phyloP scores from a whole-genome alignment of 2,888 invertebrate species.

The Idaea straminata region DNA sequence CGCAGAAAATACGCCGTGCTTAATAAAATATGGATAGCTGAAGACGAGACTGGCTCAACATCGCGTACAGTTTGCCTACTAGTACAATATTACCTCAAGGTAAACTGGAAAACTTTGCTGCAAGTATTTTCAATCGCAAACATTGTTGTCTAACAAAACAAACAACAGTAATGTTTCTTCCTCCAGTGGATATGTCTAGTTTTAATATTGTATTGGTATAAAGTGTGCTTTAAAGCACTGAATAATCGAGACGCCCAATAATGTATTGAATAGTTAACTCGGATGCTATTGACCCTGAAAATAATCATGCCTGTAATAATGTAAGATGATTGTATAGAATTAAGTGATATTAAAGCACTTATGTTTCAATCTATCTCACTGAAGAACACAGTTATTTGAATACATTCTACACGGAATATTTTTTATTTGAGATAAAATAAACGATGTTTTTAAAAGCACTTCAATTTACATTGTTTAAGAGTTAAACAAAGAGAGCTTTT shows the following conservation, averaged over 20 bases:
- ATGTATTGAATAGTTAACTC: conserved; percentile 29
- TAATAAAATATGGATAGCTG: conserved; percentile 27
- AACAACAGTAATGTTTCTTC: conserved; percentile 41
- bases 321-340: conserved; percentile 20
- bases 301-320: conserved; percentile 23
- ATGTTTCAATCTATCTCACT: conserved; percentile 23
- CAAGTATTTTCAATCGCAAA: conserved; percentile 19
- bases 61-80: conserved; percentile 12
- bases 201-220: conserved; percentile 37
- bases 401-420: conserved; percentile 15
- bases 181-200: conserved; percentile 39
- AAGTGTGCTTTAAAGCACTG: conserved; percentile 39
- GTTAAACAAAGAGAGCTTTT: conserved; percentile 59
- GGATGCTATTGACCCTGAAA: conserved; percentile 27
- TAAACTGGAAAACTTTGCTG: conserved; percentile 20
- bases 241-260: conserved; percentile 36
- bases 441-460: conserved; percentile 6
- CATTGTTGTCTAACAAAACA: conserved; percentile 26
- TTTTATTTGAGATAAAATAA: background rate
- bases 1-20: conserved; percentile 15
- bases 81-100: conserved; percentile 14
- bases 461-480: conserved; percentile 13
- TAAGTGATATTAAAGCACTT: conserved; percentile 21
- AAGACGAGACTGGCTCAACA: conserved; percentile 8
- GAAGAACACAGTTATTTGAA: conserved; percentile 24